Evolutionary conservation across 2,797 vertebrate species (phyloP).

Genomic region (Danio aesculapii): DNA sequence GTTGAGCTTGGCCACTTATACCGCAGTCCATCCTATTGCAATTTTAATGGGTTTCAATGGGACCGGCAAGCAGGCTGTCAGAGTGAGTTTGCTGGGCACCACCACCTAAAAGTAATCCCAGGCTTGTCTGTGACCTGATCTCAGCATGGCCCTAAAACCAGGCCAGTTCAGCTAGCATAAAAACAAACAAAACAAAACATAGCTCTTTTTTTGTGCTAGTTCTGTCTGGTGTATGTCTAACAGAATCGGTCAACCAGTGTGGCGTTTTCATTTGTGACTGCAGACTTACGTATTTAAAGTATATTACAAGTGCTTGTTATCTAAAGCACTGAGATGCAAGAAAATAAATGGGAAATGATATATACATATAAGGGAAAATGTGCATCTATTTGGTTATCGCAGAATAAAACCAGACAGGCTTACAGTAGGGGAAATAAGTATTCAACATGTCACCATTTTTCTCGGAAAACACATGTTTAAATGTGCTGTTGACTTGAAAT

Average conservation of each 20-base stretch:
- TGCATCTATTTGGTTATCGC: no score
- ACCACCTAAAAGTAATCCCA: constrained; percentile 15
- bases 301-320: background rate
- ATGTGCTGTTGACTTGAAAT: no score
- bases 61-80: constrained; percentile 54
- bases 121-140: constrained; percentile 41
- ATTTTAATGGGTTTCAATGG: constrained; percentile 62
- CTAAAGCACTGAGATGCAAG: background rate
- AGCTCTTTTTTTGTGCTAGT: background rate
- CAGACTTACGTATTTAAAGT: background rate
- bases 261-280: background rate
- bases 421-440: no score
- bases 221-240: background rate
- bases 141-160: constrained; percentile 35
- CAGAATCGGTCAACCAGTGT: background rate
- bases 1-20: constrained; percentile 34
- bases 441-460: no score
- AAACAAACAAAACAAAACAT: background rate
- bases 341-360: no score
- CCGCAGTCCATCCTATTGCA: constrained; percentile 35
- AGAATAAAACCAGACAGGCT: no score
- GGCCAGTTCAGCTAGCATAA: background rate
- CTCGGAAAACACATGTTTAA: no score
- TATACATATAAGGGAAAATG: no score
- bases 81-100: constrained; percentile 46